A percentile compares a stretch with the other conserved stretches of the same genome.
phyloP scores from a whole-genome alignment of 1,140 invertebrate genomes.

The Macrostomum lignano region DNA sequence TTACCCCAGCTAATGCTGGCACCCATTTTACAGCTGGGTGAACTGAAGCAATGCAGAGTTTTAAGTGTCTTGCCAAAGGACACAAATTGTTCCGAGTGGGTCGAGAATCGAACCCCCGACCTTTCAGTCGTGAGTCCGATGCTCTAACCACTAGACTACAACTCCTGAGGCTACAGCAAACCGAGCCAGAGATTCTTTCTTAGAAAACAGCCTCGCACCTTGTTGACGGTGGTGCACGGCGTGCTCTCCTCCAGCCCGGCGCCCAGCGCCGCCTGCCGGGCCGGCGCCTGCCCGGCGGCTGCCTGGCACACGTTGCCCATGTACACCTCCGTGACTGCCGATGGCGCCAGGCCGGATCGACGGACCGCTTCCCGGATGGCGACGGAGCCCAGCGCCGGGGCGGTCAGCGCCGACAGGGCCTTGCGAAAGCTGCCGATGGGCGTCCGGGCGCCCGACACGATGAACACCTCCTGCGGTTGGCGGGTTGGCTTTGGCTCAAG shows the following conservation, averaged over 20 bases:
- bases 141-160: too few species aligned
- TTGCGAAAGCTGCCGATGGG: conserved; percentile 75
- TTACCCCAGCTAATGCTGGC: too few species aligned
- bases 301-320: conserved; percentile 36
- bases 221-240: conserved; percentile 78
- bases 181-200: too few species aligned
- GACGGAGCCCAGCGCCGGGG: conserved; percentile 54
- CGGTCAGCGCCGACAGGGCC: conserved; percentile 45
- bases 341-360: conserved; percentile 36
- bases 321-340: conserved; percentile 66
- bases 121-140: too few species aligned
- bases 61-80: too few species aligned
- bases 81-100: too few species aligned
- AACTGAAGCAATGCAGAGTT: too few species aligned
- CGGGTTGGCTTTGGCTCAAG: too few species aligned
- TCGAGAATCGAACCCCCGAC: too few species aligned
- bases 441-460: conserved; percentile 38
- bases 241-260: conserved; percentile 51
- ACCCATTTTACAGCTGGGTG: too few species aligned
- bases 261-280: conserved; percentile 55
- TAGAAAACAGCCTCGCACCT: conserved; percentile 90
- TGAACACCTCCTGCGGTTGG: conserved; percentile 4
- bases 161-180: too few species aligned
- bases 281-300: conserved; percentile 41
- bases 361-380: conserved; percentile 51